These are phyloP conservation scores for Hippocampus guttulatus DNA, from an alignment of 2,113 vertebrate species.

Conservation along the genomic window DNA sequence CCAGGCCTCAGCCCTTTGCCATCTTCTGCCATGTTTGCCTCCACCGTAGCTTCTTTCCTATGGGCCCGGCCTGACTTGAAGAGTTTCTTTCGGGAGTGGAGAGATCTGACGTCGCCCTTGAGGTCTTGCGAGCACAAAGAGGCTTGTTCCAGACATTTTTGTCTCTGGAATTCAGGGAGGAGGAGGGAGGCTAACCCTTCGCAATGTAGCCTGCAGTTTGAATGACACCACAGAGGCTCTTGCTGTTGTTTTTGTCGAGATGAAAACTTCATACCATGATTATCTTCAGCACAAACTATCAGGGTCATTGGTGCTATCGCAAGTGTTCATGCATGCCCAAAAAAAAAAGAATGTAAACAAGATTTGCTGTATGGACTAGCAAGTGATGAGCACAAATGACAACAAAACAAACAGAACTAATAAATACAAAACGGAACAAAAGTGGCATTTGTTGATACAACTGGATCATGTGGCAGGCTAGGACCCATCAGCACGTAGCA, in stretches of 20 bases:
- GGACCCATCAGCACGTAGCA: no score
- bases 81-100: conserved; percentile 33
- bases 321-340: no score
- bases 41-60: conserved; percentile 75
- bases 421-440: no score
- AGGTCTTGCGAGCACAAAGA: conserved; percentile 34
- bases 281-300: neutral
- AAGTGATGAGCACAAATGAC: neutral
- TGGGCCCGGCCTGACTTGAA: conserved; percentile 33
- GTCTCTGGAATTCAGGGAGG: conserved; percentile 1
- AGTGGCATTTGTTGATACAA: no score
- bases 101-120: conserved; percentile 17
- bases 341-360: no score
- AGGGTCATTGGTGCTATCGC: no score
- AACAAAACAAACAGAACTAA: no score
- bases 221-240: neutral
- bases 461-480: no score
- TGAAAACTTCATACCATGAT: neutral
- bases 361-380: no score
- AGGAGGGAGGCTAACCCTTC: conserved; percentile 11
- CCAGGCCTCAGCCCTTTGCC: conserved; percentile 69
- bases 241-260: neutral
- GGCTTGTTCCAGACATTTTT: conserved; percentile 30
- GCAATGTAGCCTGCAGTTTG: neutral
- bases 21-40: conserved; percentile 79